phyloP scores from a whole-genome alignment of 2,797 vertebrate species.

The Momotus momota region DNA sequence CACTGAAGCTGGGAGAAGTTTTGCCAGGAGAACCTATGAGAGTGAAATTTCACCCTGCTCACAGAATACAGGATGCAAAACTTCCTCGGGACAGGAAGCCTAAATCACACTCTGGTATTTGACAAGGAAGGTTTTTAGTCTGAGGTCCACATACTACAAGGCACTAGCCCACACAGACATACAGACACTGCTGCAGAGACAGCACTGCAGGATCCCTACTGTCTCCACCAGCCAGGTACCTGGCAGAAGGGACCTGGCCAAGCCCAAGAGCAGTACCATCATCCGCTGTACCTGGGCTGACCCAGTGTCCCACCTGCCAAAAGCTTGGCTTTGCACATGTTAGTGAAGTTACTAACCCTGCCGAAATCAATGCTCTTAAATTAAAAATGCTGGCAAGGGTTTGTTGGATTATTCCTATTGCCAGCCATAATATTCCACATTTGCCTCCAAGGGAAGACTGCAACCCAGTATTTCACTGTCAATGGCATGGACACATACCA shows the following conservation, averaged over 20 bases:
- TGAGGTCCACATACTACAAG: background rate
- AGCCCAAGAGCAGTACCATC: no score
- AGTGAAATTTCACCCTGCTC: background rate
- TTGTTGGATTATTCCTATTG: background rate
- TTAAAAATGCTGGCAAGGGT: background rate
- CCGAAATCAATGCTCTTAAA: background rate
- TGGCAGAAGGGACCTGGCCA: background rate
- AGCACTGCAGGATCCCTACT: background rate
- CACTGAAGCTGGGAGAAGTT: background rate
- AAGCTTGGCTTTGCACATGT: background rate
- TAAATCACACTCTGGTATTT: background rate
- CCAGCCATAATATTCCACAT: background rate
- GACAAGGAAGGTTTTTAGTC: background rate
- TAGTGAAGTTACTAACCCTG: background rate
- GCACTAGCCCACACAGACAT: background rate
- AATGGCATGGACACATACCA: accelerated
- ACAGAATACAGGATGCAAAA: background rate
- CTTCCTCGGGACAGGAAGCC: background rate
- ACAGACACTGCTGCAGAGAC: background rate
- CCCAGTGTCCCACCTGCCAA: background rate
- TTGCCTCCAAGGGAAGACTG: background rate
- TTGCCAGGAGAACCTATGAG: background rate
- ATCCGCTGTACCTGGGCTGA: background rate
- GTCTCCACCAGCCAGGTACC: accelerated
- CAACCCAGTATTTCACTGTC: background rate